Evolutionary conservation across 1,140 invertebrate genomes (phyloP), one percentile per base, ranked within the genome.

Genomic region (Harlomillsia oculata): DNA sequence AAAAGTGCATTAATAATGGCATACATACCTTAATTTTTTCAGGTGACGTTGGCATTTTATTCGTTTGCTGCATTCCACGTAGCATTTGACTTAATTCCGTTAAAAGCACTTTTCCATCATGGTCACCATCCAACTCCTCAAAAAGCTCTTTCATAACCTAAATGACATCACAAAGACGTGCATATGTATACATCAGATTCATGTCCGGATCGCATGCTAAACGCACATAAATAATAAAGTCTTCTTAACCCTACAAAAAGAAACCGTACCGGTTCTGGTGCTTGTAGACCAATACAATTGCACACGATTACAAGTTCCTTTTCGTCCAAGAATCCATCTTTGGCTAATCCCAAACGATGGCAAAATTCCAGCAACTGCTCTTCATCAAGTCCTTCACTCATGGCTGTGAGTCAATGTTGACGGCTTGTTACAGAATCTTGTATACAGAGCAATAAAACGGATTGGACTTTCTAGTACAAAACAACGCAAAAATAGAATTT

Each of bases 71-170:
- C 60, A 62, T 62, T 9, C 45, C 23, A 45, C 43, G 20, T 58
- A 62, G 53, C 62, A 64, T 64, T 45, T 57, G 41, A 34, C 53
- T 79, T 39, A 92, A 71, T 46, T 89, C 84, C 1, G 70, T 67
- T 1, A 87, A 68, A 51, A 78, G 82, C 11, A 89, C 73, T 55
- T 75, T 72, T 13, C 80, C 79, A 71, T 85, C 79, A 46, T 74
- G 71, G 67, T 84, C 80, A 11, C 74, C 68, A 63, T 82, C 78
- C 6, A 84, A 69, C 60, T 80, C 80, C 30, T 80, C 75, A 67
- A 84, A 85, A 14, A 85, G 71, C 60, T 83, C 77, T 55, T 78
- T 69, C 16, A 83, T 72, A 40, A 76, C 72, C 77, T 79, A 60
- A 14, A 63, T 64, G 39, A n/a, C n/a, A n/a, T n/a, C n/a, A n/a